Conservation (phyloP, 2,113 vertebrate species). For the Odocoileus virginianus region DNA sequence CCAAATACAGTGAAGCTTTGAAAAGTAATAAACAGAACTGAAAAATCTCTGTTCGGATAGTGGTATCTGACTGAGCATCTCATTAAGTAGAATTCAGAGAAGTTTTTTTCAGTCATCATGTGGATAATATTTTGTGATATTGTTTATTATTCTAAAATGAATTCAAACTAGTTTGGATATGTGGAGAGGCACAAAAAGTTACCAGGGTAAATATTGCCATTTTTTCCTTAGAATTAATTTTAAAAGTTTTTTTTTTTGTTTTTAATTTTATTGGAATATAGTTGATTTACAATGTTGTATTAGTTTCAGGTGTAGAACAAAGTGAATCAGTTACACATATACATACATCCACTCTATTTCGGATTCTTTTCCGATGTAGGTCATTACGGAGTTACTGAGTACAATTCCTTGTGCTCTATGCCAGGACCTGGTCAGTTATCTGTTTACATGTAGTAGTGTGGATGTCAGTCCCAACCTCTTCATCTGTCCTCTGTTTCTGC, state of each 20-base stretch:
- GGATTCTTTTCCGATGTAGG: background rate
- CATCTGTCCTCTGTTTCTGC: background rate
- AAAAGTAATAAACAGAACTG: background rate
- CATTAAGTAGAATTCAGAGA: background rate
- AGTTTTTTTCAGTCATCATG: background rate
- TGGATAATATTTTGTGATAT: background rate
- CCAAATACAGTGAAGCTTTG: background rate
- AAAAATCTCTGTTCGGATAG: background rate
- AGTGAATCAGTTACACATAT: fast-evolving
- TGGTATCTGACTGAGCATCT: background rate
- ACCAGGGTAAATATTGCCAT: background rate
- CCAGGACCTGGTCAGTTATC: background rate
- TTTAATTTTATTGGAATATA: background rate
- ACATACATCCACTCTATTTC: background rate
- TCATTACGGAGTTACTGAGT: background rate
- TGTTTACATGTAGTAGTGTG: background rate
- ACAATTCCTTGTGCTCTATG: fast-evolving
- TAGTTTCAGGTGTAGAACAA: background rate
- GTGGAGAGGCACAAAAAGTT: background rate
- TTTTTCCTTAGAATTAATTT: background rate
- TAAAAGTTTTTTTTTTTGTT: background rate
- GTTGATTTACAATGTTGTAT: background rate
- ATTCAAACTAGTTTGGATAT: background rate
- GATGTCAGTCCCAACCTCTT: background rate
- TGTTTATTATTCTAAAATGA: background rate